A percentile compares a stretch with the other conserved stretches of the same genome.
phyloP scores from a whole-genome alignment of 2,888 invertebrate genomes.

The Ganaspis brasiliensis region DNA sequence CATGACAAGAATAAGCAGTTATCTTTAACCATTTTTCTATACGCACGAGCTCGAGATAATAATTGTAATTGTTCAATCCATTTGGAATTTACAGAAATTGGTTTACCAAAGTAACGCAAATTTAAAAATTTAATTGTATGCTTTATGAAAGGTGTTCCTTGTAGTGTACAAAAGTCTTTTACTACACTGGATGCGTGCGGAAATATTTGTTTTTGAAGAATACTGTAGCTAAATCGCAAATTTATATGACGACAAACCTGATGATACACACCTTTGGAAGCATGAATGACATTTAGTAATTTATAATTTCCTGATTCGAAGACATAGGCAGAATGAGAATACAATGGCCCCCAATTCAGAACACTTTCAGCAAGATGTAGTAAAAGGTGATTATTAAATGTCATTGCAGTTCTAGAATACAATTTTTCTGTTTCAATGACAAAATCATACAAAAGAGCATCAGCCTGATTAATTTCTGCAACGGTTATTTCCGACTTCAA shows the following conservation, averaged over 20 bases:
- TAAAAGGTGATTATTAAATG: conserved; percentile 52
- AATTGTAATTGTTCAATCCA: not conserved
- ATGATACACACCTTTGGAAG: conserved; percentile 39
- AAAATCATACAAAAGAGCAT: conserved; percentile 40
- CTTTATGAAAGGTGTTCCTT: not conserved
- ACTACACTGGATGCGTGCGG: not conserved
- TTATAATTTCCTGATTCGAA: conserved; percentile 51
- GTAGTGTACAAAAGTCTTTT: not conserved
- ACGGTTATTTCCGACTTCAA: not conserved
- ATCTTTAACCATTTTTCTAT: conserved; percentile 4
- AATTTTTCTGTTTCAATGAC: not conserved
- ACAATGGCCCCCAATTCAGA: conserved; percentile 51
- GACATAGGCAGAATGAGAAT: conserved; percentile 43
- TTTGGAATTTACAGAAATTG: not conserved
- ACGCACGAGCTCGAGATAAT: not conserved
- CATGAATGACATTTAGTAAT: conserved; percentile 42
- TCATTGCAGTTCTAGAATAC: conserved; percentile 46
- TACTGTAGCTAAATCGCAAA: not conserved
- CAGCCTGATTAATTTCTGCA: conserved; percentile 25
- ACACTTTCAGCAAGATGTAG: conserved; percentile 52
- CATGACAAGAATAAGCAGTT: conserved; percentile 28
- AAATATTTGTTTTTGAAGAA: conserved; percentile 23
- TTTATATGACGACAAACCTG: conserved; percentile 38
- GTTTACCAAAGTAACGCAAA: conserved; percentile 32
- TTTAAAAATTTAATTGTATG: conserved; percentile 4